phyloP scores from a whole-genome alignment of 2,113 vertebrate genomes.

The Podiceps cristatus region DNA sequence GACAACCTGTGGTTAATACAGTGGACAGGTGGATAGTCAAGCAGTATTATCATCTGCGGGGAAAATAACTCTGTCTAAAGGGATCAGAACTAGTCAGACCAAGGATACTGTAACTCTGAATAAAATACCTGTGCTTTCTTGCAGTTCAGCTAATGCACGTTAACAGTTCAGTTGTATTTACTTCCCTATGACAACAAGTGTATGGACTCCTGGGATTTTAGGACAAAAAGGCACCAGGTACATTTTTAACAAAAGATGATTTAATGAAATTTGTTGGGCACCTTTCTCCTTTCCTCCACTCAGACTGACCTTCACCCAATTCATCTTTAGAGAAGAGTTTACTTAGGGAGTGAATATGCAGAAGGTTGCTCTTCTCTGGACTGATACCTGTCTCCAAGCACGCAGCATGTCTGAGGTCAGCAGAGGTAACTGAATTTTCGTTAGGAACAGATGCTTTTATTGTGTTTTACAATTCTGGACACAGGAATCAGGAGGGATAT shows the following conservation, averaged over 20 bases:
- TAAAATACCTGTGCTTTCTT: background rate
- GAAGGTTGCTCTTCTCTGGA: background rate
- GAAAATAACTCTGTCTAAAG: background rate
- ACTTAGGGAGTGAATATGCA: background rate
- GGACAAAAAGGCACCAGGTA: background rate
- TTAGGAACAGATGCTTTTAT: background rate
- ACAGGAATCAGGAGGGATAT: background rate
- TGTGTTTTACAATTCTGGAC: background rate
- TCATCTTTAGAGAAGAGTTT: background rate
- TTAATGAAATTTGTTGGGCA: background rate
- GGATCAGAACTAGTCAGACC: background rate
- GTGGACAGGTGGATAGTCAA: background rate
- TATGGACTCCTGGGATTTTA: background rate
- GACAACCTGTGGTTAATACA: background rate
- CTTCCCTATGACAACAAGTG: background rate
- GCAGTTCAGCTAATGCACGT: constrained; percentile 4
- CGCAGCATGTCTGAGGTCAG: background rate
- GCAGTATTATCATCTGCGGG: background rate
- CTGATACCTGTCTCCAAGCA: background rate
- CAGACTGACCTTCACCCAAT: background rate
- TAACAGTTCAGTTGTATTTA: background rate
- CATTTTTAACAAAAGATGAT: background rate
- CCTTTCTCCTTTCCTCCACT: background rate
- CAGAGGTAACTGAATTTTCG: background rate
- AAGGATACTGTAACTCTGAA: background rate